Percentiles rank a stretch among this genome's conserved stretches.
phyloP scores from a whole-genome alignment of 2,888 invertebrate genomes.

The Melipona beecheii region DNA sequence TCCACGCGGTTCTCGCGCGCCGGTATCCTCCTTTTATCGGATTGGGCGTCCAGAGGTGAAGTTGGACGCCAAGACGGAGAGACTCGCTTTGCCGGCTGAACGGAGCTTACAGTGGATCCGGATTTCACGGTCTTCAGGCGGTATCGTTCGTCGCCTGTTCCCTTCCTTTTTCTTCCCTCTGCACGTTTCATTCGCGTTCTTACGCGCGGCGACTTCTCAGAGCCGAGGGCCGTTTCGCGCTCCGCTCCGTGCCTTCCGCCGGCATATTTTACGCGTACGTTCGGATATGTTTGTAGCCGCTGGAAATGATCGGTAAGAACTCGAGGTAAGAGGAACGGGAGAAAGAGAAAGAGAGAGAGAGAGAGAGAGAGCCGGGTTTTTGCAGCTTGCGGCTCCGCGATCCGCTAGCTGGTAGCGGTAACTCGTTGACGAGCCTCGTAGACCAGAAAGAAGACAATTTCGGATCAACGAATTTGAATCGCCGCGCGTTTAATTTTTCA shows the following conservation, averaged over 20 bases:
- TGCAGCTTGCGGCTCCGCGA: not conserved
- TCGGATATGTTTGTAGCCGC: constrained; percentile 12
- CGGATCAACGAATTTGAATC: not conserved
- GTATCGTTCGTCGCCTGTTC: constrained; percentile 65
- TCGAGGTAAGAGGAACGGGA: not conserved
- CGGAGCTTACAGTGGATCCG: constrained; percentile 69
- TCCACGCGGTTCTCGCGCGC: constrained; percentile 69
- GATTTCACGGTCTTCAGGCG: constrained; percentile 73
- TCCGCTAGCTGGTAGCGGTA: constrained; percentile 10
- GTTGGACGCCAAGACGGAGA: constrained; percentile 1
- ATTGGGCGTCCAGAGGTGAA: constrained; percentile 60
- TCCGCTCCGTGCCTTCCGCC: constrained; percentile 49
- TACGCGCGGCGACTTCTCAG: constrained; percentile 59
- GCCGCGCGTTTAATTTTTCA: not conserved
- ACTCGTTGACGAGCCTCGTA: not conserved
- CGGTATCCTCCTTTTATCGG: constrained; percentile 72
- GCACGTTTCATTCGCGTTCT: constrained; percentile 53
- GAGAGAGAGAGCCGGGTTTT: constrained; percentile 5
- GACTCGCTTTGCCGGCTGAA: constrained; percentile 63
- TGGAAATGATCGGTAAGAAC: constrained; percentile 10
- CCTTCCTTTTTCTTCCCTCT: constrained; percentile 26
- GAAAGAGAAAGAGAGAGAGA: not conserved
- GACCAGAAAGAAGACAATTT: not conserved
- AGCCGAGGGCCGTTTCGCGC: constrained; percentile 49
- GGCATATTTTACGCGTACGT: constrained; percentile 52